phyloP scores from a whole-genome alignment of 2,888 invertebrate species.

The Escarpia spicata region DNA sequence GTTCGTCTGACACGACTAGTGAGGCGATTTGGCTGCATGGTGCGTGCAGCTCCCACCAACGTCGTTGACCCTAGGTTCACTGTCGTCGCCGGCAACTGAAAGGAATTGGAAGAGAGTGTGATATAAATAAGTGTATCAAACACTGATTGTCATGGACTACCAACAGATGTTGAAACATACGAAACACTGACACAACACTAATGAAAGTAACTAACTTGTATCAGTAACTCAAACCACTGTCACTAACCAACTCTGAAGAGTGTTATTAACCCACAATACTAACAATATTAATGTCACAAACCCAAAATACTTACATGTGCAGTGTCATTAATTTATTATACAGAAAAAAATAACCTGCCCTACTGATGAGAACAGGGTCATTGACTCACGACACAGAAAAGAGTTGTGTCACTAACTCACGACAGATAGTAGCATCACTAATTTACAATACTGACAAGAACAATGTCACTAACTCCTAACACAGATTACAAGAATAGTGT shows the following conservation, averaged over 20 bases:
- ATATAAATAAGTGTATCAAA: no score
- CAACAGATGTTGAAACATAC: background rate
- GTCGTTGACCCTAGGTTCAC: constrained; percentile 20
- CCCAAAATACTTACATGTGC: background rate
- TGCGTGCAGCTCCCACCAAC: background rate
- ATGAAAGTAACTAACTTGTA: background rate
- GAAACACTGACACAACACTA: background rate
- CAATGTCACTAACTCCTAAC: background rate
- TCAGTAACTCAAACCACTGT: background rate
- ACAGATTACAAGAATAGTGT: background rate
- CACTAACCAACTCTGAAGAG: background rate
- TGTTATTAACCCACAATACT: background rate
- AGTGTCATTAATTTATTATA: background rate
- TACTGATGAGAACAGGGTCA: no score
- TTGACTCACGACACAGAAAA: background rate
- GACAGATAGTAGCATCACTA: background rate
- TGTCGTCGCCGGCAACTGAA: constrained; percentile 35
- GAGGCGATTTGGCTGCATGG: constrained; percentile 29
- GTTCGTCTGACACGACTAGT: background rate
- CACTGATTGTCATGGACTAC: no score
- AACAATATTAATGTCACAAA: background rate
- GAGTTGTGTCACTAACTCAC: background rate
- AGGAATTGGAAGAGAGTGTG: background rate
- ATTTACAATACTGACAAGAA: background rate
- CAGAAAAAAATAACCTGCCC: background rate